Conservation (phyloP, 2,113 vertebrate species). For the human (Homo sapiens) region DNA sequence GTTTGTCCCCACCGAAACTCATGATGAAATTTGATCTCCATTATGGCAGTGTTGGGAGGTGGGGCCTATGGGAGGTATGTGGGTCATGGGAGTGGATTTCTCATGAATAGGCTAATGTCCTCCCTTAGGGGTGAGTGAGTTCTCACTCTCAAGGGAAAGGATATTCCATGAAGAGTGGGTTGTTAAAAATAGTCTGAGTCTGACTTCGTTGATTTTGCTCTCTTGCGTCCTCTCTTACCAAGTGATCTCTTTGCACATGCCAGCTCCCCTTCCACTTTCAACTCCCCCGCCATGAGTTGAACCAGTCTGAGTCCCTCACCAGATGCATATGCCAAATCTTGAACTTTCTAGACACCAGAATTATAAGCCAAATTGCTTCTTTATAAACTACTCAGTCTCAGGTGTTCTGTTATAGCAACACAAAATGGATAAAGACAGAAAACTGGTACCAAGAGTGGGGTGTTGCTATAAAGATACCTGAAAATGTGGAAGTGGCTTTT, state of each 20-base stretch:
- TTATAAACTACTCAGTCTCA: background rate
- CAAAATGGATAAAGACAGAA: background rate
- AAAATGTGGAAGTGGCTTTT: background rate
- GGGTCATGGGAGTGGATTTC: background rate
- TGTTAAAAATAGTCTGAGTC: background rate
- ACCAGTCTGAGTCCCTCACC: background rate
- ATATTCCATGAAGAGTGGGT: background rate
- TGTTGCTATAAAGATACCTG: background rate
- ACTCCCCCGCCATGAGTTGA: background rate
- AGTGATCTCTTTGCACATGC: background rate
- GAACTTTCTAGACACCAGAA: background rate
- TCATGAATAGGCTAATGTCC: background rate
- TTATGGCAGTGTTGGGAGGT: too few relatives aligned
- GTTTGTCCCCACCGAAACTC: background rate
- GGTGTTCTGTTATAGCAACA: background rate
- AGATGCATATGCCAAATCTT: background rate
- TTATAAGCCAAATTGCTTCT: background rate
- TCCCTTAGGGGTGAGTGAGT: background rate
- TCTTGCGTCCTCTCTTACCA: background rate
- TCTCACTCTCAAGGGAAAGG: background rate
- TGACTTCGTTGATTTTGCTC: background rate
- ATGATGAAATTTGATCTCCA: background rate
- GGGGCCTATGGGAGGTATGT: background rate
- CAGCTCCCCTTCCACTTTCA: background rate
- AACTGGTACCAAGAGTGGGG: background rate